Base-by-base conservation (phyloP, 2,888 invertebrate species). In the Carterocephalus palaemon region DNA sequence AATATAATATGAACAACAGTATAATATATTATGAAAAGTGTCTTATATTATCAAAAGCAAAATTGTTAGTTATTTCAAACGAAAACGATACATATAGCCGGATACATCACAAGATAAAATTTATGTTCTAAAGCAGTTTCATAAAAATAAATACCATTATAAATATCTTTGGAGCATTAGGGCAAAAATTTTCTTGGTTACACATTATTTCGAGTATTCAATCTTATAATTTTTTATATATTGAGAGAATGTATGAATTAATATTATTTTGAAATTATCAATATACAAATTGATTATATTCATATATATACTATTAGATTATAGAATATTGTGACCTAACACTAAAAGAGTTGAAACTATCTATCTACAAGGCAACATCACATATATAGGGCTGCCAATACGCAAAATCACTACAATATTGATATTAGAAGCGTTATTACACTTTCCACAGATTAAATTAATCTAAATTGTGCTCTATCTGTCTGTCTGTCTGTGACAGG, bases 401-500 rank as follows among this genome's bases (percentile, higher is more conserved):
- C 36, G 10, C 8, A 29, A 22, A 22, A 29, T 17, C 13, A 28
- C 43, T 43, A 42, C 34, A 29, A 23, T 28, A 22, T 28, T 8
- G 5, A 15, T 42, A 31, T 48, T 48, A 48, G 42, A 49, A 49
- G 46, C 50, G 16, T 50, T 46, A 26, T 9, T 20, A 41, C 41
- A 42, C 29, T 46, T 49, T 41, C 26, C 48, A 48, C 45, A 42
- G 17, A 34, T 32, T 31, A 43, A 49, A 52, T 49, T 61, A 57
- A 57, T 57, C 60, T 68, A 70, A 56, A 52, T 71, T 71, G 72
- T 71, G 71, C 71, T 60, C 46, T n/a, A n/a, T 36, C 48, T 47
- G 24, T 36, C 15, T 19, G 29, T 8, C 3, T 12, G 12, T 12
- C 33, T 26, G 36, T n/a, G n/a, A n/a, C n/a, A n/a, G n/a, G n/a